Evolutionary conservation across 2,797 vertebrate genomes (phyloP).

Genomic region (Pristis pectinata): DNA sequence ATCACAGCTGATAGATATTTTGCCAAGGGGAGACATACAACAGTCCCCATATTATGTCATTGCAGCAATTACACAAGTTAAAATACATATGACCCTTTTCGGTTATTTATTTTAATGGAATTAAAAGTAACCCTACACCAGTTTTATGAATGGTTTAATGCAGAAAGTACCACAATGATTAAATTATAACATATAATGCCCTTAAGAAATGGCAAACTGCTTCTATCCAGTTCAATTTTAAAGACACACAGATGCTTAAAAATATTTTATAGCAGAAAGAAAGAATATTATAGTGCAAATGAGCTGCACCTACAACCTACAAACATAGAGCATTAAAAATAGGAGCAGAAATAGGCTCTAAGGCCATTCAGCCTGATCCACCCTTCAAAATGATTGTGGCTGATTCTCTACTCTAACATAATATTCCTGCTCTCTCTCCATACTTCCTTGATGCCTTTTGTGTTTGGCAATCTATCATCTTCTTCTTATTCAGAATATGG

Average conservation of each 20-base stretch:
- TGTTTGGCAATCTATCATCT: no score
- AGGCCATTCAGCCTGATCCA: no score
- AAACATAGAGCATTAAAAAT: no score
- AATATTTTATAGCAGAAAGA: background rate
- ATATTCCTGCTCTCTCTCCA: no score
- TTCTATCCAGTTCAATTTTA: background rate
- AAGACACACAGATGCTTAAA: background rate
- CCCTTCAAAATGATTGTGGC: no score
- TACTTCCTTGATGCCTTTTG: no score
- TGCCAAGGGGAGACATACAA: background rate
- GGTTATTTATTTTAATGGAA: background rate
- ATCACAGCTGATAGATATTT: background rate
- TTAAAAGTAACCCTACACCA: background rate
- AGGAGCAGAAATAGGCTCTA: no score
- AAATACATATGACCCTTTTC: background rate
- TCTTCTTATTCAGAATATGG: no score
- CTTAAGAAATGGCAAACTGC: background rate
- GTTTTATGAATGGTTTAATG: background rate
- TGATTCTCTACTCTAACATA: no score
- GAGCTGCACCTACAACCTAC: background rate
- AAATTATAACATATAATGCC: background rate
- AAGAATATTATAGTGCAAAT: background rate
- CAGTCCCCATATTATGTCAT: background rate
- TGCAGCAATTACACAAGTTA: background rate
- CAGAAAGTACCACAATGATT: background rate